A percentile compares a stretch with the other conserved stretches of the same genome.
Evolutionary conservation across 2,113 vertebrate genomes (phyloP).

Genomic region (Aspiorhynchus laticeps): DNA sequence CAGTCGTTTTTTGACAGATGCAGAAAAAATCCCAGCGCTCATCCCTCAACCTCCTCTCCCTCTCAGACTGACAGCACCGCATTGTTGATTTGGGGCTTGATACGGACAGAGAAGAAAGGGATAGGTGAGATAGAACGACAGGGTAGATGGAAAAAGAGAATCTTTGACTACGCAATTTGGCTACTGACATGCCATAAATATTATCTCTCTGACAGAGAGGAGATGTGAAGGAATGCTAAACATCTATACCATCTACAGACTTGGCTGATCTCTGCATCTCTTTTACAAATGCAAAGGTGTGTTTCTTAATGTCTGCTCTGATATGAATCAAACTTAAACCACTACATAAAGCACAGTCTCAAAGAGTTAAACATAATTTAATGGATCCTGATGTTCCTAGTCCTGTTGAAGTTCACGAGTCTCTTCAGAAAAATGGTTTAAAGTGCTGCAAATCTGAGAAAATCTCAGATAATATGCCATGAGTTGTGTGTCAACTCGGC

Average conservation of each 20-base stretch:
- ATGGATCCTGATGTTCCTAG: neutral
- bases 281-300: neutral
- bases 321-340: conserved; percentile 15
- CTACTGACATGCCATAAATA: conserved; percentile 20
- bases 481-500: neutral
- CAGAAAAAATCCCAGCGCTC: neutral
- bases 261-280: neutral
- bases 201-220: conserved; percentile 31
- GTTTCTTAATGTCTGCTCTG: neutral
- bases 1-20: conserved; percentile 19
- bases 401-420: neutral
- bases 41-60: conserved; percentile 12
- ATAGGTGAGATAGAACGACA: neutral
- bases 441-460: neutral
- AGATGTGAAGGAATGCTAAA: conserved; percentile 43
- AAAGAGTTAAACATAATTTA: neutral
- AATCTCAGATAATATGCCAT: neutral
- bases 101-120: neutral
- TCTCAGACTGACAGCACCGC: neutral
- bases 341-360: neutral
- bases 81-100: conserved; percentile 35
- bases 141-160: conserved; percentile 20
- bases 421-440: conserved; percentile 11
- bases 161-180: conserved; percentile 31
- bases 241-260: conserved; percentile 19